phyloP scores from a whole-genome alignment of 2,888 invertebrate species.

The Andrena fulva region DNA sequence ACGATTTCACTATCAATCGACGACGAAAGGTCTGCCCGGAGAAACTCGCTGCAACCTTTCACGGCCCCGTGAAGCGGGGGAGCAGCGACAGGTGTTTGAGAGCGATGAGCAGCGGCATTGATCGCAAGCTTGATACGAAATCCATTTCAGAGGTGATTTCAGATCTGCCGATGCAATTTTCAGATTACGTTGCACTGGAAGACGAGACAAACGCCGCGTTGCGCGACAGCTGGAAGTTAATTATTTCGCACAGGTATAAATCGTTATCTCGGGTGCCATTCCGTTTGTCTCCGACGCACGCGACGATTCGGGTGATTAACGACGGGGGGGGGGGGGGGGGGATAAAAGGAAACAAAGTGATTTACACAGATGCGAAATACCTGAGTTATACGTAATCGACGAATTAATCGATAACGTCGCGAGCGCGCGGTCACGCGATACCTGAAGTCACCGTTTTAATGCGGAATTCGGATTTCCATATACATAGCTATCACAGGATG shows the following conservation, averaged over 20 bases:
- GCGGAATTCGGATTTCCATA: not conserved
- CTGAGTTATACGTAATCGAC: conserved; percentile 22
- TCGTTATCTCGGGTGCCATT: not conserved
- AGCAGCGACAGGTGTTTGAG: not conserved
- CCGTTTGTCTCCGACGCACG: not conserved
- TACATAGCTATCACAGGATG: not conserved
- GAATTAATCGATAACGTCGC: conserved; percentile 23
- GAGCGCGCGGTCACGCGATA: not conserved
- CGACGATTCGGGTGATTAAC: not conserved
- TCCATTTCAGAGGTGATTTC: not conserved
- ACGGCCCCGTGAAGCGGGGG: not conserved
- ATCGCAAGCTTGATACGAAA: not conserved
- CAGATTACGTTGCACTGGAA: not conserved
- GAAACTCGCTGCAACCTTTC: conserved; percentile 26
- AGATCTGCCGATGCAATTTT: not conserved
- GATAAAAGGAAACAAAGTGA: not conserved
- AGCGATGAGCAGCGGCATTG: not conserved
- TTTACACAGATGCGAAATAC: conserved; percentile 29
- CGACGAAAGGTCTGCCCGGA: not conserved
- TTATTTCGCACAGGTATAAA: conserved; percentile 6
- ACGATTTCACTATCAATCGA: conserved; percentile 59
- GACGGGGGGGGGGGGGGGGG: too few relatives aligned
- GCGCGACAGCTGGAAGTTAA: conserved; percentile 2
- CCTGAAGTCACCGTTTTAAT: not conserved
- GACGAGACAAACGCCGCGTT: not conserved